Base-by-base conservation (phyloP, 2,888 invertebrate genomes). In the Noctuana brunneofusca region DNA sequence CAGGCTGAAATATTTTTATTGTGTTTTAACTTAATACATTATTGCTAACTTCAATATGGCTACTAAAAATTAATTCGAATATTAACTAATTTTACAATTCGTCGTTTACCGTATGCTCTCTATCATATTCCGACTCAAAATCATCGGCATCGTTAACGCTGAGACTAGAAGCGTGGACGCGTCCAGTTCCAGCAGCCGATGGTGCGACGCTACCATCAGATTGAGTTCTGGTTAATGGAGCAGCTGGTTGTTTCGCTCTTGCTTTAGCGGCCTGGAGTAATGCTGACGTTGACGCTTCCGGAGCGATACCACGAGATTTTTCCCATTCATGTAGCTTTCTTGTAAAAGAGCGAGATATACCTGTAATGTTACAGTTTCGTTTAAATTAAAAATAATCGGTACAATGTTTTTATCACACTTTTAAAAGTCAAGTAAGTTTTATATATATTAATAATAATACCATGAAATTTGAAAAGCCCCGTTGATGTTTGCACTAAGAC, bases 291-390 rank as follows among this genome's bases (percentile, higher is more conserved):
- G 97, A 97, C 0, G 95, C 95, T 81, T 97, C 97, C 0, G 97
- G 97, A 0, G 95, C 95, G 64, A 97, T 97, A 1, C 97, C 97
- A 65, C 95, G 92, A n/a, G 96, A 95, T 74, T 96, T 96, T 79
- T 97, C 96, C 97, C 97, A 98, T 80, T 97, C 97, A 81, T 97
- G 97, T 0, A 98, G 92, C 75, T 97, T 97, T 24, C 96, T 94
- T 0, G 97, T 97, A 82, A 98, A 98, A 70, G 97, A 97, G 49
- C 96, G 93, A 0, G 97, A 97, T 70, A 97, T 97, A 9, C 94
- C 92, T 92, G 56, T 30, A 50, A 50, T 6, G 11, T 20, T 8
- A 20, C 11, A 20, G 12, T 6, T 12, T 38, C 14, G 30, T 38
- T 14, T 14, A n/a, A 0, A 38, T 63, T 9, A 30, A 6, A 30